These are phyloP conservation scores for Neopipo cinnamomea DNA, from an alignment of 2,113 vertebrate species.

Conservation along the genomic window DNA sequence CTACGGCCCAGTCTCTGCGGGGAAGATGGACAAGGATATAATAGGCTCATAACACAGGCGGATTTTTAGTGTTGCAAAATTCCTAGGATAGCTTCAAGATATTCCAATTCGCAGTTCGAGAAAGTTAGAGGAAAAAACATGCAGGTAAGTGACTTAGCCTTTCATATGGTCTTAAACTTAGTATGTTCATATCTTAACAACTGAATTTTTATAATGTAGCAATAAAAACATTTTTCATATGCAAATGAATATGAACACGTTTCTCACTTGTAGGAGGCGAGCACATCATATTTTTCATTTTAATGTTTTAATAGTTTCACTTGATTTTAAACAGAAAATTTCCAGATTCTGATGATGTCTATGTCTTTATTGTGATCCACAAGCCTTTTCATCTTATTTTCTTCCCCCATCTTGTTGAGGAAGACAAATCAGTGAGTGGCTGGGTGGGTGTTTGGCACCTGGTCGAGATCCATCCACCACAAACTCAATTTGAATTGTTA, in stretches of 20 bases:
- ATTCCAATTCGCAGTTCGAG: not conserved
- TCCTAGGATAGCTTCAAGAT: not conserved
- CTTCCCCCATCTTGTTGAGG: not conserved
- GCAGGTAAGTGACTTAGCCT: not conserved
- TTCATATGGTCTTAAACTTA: not conserved
- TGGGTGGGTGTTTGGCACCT: not conserved
- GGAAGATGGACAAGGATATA: not conserved
- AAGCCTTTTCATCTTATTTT: not conserved
- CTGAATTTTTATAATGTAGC: not conserved
- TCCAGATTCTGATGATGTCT: not conserved
- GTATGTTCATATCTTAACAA: not conserved
- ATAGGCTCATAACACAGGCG: not conserved
- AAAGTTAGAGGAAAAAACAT: not conserved
- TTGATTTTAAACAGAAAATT: not conserved
- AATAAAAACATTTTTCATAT: not conserved
- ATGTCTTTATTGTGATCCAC: not conserved
- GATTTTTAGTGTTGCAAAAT: not conserved
- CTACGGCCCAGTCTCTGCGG: not conserved
- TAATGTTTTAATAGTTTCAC: not conserved
- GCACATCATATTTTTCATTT: not conserved
- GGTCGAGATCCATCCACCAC: not conserved
- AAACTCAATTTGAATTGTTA: not conserved
- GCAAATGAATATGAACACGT: not conserved
- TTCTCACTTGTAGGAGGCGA: not conserved
- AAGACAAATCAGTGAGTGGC: not conserved